Percentiles rank a stretch among this genome's conserved stretches.
Conservation (phyloP, 2,113 vertebrate species). For the Thermophis baileyi region DNA sequence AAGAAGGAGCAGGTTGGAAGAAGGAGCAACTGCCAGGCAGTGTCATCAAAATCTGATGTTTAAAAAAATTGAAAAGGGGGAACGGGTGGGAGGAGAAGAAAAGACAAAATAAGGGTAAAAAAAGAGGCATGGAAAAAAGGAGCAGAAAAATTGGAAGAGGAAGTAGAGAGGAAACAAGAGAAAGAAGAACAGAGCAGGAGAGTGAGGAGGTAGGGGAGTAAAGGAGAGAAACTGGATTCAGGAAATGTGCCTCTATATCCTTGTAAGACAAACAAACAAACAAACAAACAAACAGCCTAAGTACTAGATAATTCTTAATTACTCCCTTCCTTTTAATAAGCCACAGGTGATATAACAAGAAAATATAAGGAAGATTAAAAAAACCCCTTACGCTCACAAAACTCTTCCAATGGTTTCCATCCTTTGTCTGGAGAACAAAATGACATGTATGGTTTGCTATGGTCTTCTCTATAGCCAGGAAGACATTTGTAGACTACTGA, state of each 20-base stretch:
- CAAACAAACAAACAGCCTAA: background rate
- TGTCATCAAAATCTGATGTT: background rate
- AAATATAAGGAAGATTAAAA: background rate
- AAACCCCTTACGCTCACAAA: constrained; percentile 55
- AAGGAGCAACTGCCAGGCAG: background rate
- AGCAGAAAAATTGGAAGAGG: background rate
- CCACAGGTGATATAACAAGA: background rate
- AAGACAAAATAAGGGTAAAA: background rate
- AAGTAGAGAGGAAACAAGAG: background rate
- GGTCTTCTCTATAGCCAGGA: background rate
- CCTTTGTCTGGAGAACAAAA: constrained; percentile 1
- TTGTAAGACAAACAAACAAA: background rate
- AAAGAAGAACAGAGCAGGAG: background rate
- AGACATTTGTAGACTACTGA: constrained; percentile 9
- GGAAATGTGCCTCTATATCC: background rate
- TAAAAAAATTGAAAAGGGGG: background rate
- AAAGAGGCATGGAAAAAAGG: background rate
- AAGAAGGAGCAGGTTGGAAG: background rate
- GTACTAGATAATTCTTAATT: background rate
- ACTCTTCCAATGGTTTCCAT: constrained; percentile 41
- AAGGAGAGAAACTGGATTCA: background rate
- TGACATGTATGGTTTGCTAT: background rate
- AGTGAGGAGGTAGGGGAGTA: background rate
- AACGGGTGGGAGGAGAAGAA: background rate
- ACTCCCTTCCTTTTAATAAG: background rate